Evolutionary conservation across 53 echinoderm and acorn worm species (phyloP).

Genomic region (Mesocentrotus franciscanus): DNA sequence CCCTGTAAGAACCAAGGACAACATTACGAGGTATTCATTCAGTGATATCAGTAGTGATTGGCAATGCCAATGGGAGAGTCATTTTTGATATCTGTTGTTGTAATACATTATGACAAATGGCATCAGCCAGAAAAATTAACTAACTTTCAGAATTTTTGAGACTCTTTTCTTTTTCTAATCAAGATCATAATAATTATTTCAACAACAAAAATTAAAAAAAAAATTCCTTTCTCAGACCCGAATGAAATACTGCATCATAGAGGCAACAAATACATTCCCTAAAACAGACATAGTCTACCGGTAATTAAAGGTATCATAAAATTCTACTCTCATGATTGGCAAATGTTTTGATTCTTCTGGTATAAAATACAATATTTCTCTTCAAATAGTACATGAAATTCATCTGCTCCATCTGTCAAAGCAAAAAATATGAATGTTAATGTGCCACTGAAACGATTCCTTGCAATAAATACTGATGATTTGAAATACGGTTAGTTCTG

Average conservation of each 20-base stretch:
- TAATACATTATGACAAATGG: not conserved
- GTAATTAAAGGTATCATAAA: not conserved
- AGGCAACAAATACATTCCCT: not conserved
- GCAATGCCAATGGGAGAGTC: not conserved
- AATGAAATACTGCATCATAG: not conserved
- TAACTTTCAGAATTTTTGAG: not conserved
- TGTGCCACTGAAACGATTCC: not conserved
- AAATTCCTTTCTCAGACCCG: not conserved
- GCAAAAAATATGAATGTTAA: not conserved
- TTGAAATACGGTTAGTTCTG: not conserved
- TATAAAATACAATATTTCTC: not conserved
- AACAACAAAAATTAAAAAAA: not conserved
- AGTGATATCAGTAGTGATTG: not conserved
- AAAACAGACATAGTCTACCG: not conserved
- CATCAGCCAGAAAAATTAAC: not conserved
- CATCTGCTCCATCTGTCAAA: not conserved
- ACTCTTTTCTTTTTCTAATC: not conserved
- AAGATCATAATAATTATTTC: not conserved
- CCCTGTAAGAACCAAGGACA: not conserved
- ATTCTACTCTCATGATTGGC: not conserved
- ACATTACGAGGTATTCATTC: not conserved
- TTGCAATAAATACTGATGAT: constrained; percentile 30
- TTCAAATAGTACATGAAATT: not conserved
- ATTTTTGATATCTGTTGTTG: not conserved
- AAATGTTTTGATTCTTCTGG: not conserved